Evolutionary conservation across 64 coral and sea anemone genomes (phyloP), one percentile per base, ranked within the genome.

Genomic region (Exaiptasia diaphana): DNA sequence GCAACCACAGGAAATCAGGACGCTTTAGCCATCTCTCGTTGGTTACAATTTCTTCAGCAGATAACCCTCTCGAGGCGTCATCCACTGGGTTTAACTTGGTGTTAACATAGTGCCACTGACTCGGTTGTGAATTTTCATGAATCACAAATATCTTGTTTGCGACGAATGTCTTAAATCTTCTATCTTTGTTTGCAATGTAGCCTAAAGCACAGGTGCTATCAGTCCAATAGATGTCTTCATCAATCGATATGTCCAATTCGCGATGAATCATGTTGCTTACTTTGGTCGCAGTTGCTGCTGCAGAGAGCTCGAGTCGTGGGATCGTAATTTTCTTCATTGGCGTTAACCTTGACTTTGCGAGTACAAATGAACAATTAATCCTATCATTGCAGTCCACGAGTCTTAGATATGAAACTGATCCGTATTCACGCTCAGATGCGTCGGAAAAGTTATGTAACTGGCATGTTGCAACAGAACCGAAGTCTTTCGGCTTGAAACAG

Each of bases 361-460:
- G 18, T 8, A 80, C 53, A 23, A 65, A 45, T 31, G 60, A 63
- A 29, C 77, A 80, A 18, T 43, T 20, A 24, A 35, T 15, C 20
- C 36, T 80, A 3, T 23, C 77, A 37, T 80, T 39, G 37, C 17
- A 30, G n/a, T 80, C n/a, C 15, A 80, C 35, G 3, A 34, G 63
- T 26, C 63, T 31, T 5, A 48, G 44, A 48, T 48, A 48, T 5
- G 58, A 10, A 30, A 62, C 58, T 23, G 58, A 6, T n/a, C 58
- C 63, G 18, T 80, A 80, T 11, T 37, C 57, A 24, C 14, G 20
- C 12, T 35, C 38, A 24, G 77, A 80, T 34, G 77, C 77, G 43
- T 80, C 77, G 29, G 62, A 82, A 22, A 68, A 67, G 62, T 82
- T 2, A 49, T 50, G 60, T 68, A 68, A 42, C 62, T 82, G 31